Base-by-base conservation (phyloP, 2,113 vertebrate species). In the Cavia aperea region DNA sequence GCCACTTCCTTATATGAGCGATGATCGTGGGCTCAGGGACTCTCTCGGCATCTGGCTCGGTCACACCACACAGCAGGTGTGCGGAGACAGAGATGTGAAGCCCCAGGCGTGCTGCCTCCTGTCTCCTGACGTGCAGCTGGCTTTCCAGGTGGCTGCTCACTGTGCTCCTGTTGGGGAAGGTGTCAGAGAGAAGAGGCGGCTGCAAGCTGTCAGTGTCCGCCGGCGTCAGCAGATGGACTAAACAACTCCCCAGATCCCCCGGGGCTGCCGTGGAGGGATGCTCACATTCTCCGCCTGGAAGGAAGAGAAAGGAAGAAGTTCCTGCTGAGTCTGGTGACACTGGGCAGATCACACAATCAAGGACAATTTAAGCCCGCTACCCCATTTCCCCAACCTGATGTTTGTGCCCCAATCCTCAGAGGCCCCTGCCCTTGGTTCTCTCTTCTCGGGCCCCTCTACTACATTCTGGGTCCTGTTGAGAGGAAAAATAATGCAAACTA, bases 321-420 rank as follows among this genome's bases (percentile, higher is more conserved):
- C 2, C 16, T 12, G 3, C 1, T 24, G 14, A 16, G 8, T 0
- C 54, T 31, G 51, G 56, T 0, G 21, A 49, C 13, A 11, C 4
- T 4, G 13, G 33, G 4, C 2, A 0, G 33, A 29, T 51, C 36
- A 10, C 23, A 15, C 4, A 4, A 2, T 26, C 2, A 43, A 60
- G 60, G 60, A 10, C 7, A 51, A 77, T 39, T 39, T 39, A 39
- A 39, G 49, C 16, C 56, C 15, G 8, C 5, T 3, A 0, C 16
- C 26, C 39, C 3, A 5, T 21, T 24, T 79, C 36, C 60, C 1
- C 16, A n/a, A 63, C 72, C 33, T 4, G 43, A 89, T 2, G 29
- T 39, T 1, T 39, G 56, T 43, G 26, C 36, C 23, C n/a, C 39
- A 3, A 23, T 21, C 31, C 4, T 21, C 23, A 12, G 73, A 18